Evolutionary conservation across 2,888 invertebrate species (phyloP).

Genomic region (Tanytarsus gracilentus): DNA sequence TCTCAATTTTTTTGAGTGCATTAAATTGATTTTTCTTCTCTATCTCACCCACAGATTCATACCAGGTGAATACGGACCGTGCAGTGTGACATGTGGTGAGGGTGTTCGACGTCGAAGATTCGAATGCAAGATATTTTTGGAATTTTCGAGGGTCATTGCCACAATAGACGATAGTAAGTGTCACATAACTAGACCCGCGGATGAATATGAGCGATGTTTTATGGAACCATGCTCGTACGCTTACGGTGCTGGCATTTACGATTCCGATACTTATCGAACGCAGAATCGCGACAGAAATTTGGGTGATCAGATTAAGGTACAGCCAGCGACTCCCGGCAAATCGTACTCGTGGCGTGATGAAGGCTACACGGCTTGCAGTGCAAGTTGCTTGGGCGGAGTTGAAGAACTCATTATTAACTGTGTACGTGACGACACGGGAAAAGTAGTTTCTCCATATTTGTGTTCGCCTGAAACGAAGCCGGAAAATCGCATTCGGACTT

Average conservation of each 20-base stretch:
- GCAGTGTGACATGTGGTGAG: slow-evolving; percentile 85
- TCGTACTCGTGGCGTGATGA: slow-evolving; percentile 83
- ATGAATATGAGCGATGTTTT: slow-evolving; percentile 72
- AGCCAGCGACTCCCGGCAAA: slow-evolving; percentile 64
- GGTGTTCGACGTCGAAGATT: slow-evolving; percentile 78
- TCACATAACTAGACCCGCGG: slow-evolving; percentile 71
- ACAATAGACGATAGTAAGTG: slow-evolving; percentile 82
- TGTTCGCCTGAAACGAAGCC: slow-evolving; percentile 82
- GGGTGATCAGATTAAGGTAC: slow-evolving; percentile 51
- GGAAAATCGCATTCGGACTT: slow-evolving; percentile 77
- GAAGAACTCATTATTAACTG: slow-evolving; percentile 84
- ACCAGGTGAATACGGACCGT: slow-evolving; percentile 86
- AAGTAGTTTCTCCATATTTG: slow-evolving; percentile 77
- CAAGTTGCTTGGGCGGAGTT: slow-evolving; percentile 82
- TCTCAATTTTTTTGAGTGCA: background rate
- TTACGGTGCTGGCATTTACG: slow-evolving; percentile 50
- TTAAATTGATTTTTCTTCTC: background rate
- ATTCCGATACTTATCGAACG: slow-evolving; percentile 41
- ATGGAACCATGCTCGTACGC: slow-evolving; percentile 67
- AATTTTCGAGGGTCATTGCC: slow-evolving; percentile 81
- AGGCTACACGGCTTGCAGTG: slow-evolving; percentile 88
- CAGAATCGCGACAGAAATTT: slow-evolving; percentile 13
- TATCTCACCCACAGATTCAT: slow-evolving; percentile 63
- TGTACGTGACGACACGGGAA: slow-evolving; percentile 75
- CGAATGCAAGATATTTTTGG: slow-evolving; percentile 89